A percentile compares a stretch with the other conserved stretches of the same genome.
Evolutionary conservation across 2,797 vertebrate species (phyloP).

Genomic region (Valencia hispanica): DNA sequence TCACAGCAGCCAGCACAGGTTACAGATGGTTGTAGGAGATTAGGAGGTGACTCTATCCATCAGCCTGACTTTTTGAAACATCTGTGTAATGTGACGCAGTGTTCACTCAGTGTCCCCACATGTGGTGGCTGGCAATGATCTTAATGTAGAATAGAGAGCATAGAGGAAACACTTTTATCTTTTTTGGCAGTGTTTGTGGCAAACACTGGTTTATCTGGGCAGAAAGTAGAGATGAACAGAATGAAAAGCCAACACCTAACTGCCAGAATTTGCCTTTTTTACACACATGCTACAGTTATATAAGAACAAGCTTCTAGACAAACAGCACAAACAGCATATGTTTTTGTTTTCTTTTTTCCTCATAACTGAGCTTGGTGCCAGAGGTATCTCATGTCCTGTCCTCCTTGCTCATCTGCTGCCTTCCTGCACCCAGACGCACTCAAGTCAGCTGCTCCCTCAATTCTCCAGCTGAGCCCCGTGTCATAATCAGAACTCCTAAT

Average conservation of each 20-base stretch:
- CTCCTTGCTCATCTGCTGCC: conserved; percentile 61
- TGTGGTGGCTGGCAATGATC: conserved; percentile 42
- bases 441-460: conserved; percentile 55
- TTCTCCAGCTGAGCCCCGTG: conserved; percentile 61
- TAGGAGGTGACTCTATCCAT: conserved; percentile 42
- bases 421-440: conserved; percentile 52
- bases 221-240: background rate
- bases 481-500: conserved; percentile 25
- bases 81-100: conserved; percentile 21
- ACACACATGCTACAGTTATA: conserved; percentile 52
- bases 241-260: conserved; percentile 12
- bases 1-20: conserved; percentile 29
- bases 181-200: conserved; percentile 1
- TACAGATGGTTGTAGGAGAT: conserved; percentile 48
- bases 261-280: conserved; percentile 24
- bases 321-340: conserved; percentile 63
- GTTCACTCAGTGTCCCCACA: conserved; percentile 12
- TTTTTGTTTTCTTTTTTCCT: conserved; percentile 47
- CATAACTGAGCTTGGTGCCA: conserved; percentile 54
- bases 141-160: conserved; percentile 5
- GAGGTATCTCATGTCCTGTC: conserved; percentile 65
- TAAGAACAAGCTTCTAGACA: conserved; percentile 65
- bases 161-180: conserved; percentile 2
- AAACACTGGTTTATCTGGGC: background rate
- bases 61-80: conserved; percentile 41